phyloP scores from a whole-genome alignment of 2,113 vertebrate species.

The Pica pica region DNA sequence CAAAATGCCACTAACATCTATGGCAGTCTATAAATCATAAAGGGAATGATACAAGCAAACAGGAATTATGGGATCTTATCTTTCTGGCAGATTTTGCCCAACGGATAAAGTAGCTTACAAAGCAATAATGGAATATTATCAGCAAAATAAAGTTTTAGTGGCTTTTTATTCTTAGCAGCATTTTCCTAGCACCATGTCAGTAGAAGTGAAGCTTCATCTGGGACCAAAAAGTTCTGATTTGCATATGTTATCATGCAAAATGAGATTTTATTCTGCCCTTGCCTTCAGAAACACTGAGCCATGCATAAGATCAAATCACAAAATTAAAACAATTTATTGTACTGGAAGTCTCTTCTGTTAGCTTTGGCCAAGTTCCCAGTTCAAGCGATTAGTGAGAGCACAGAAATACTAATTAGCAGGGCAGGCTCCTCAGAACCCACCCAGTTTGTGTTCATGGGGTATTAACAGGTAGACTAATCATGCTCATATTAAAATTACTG shows the following conservation, averaged over 20 bases:
- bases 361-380: constrained; percentile 66
- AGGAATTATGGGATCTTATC: constrained; percentile 34
- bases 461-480: background rate
- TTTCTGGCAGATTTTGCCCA: constrained; percentile 36
- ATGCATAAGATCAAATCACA: constrained; percentile 44
- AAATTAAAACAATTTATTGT: constrained; percentile 62
- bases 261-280: constrained; percentile 56
- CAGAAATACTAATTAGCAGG: constrained; percentile 66
- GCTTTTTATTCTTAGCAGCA: constrained; percentile 1
- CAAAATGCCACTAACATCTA: constrained; percentile 23
- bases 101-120: constrained; percentile 55
- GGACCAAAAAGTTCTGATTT: constrained; percentile 45
- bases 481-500: background rate
- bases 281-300: constrained; percentile 57
- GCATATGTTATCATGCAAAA: constrained; percentile 47
- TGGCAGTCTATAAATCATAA: constrained; percentile 13
- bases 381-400: constrained; percentile 57
- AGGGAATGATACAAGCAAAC: constrained; percentile 23
- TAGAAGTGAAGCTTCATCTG: background rate
- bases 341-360: constrained; percentile 63
- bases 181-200: constrained; percentile 24
- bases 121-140: constrained; percentile 56
- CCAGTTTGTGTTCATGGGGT: background rate
- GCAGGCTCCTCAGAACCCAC: constrained; percentile 15
- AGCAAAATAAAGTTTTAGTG: constrained; percentile 58